Percentiles rank a stretch among this genome's conserved stretches.
phyloP scores from a whole-genome alignment of 2,888 invertebrate species.

The Stenichneumon culpator region DNA sequence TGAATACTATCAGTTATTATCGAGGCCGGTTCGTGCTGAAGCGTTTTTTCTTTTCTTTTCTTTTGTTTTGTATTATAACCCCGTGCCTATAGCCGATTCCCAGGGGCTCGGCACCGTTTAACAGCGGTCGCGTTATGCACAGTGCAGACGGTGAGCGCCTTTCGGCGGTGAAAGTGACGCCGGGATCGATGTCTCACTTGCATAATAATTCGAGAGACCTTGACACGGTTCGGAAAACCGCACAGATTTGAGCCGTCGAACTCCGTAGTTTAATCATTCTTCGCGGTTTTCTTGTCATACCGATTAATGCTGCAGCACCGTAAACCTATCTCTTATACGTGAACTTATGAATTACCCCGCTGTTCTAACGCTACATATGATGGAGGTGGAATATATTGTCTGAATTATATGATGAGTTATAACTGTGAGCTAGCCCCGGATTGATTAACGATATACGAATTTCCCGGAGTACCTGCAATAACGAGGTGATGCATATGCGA shows the following conservation, averaged over 20 bases:
- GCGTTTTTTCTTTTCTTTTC: constrained; percentile 19
- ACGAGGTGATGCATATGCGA: constrained; percentile 31
- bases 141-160: constrained; percentile 59
- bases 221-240: constrained; percentile 7
- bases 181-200: constrained; percentile 57
- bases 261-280: constrained; percentile 6
- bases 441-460: constrained; percentile 55
- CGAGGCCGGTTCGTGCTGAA: constrained; percentile 27
- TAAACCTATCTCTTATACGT: not conserved
- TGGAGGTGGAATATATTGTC: not conserved
- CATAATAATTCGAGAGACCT: constrained; percentile 40
- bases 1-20: constrained; percentile 54
- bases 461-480: constrained; percentile 3
- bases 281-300: constrained; percentile 14
- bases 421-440: constrained; percentile 8
- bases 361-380: too few species aligned
- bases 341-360: too few species aligned
- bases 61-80: not conserved
- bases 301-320: constrained; percentile 5
- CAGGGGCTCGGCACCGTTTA: constrained; percentile 12
- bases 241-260: constrained; percentile 42
- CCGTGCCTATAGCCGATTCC: not conserved
- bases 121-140: not conserved
- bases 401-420: not conserved
- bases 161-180: constrained; percentile 76